phyloP scores from a whole-genome alignment of 64 coral and sea anemone genomes.

The Trachythela sp. region DNA sequence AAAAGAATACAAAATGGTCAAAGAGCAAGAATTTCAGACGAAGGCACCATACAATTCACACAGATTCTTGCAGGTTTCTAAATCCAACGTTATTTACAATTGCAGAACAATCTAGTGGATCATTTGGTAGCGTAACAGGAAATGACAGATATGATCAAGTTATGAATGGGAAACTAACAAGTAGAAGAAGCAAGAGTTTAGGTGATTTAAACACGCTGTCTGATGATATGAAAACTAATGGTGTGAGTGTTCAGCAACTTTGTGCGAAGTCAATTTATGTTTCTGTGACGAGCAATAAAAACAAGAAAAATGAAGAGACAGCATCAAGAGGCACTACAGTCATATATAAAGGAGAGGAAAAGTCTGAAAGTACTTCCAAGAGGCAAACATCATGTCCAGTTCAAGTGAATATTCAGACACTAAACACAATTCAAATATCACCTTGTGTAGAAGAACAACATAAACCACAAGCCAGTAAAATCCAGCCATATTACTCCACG shows the following conservation, averaged over 20 bases:
- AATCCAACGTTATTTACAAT: neutral
- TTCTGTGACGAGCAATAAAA: neutral
- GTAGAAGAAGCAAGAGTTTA: neutral
- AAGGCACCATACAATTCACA: neutral
- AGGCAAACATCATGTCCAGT: neutral
- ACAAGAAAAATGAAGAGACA: neutral
- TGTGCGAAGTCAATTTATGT: neutral
- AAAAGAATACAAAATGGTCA: conserved; percentile 19
- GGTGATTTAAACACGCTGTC: neutral
- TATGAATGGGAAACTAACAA: neutral
- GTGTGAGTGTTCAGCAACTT: neutral
- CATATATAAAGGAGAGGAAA: neutral
- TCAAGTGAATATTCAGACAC: conserved; percentile 14
- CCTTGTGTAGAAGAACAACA: neutral
- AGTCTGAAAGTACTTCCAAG: too few species aligned
- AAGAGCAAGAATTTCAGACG: conserved; percentile 8
- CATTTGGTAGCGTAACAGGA: neutral
- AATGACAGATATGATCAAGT: neutral
- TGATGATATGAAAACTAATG: neutral
- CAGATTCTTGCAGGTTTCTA: neutral
- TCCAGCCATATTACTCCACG: neutral
- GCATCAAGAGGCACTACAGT: neutral
- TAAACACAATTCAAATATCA: neutral
- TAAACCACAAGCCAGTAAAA: neutral
- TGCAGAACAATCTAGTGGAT: neutral